Conservation (phyloP, 2,797 vertebrate species). For the Sandelia bainsii region DNA sequence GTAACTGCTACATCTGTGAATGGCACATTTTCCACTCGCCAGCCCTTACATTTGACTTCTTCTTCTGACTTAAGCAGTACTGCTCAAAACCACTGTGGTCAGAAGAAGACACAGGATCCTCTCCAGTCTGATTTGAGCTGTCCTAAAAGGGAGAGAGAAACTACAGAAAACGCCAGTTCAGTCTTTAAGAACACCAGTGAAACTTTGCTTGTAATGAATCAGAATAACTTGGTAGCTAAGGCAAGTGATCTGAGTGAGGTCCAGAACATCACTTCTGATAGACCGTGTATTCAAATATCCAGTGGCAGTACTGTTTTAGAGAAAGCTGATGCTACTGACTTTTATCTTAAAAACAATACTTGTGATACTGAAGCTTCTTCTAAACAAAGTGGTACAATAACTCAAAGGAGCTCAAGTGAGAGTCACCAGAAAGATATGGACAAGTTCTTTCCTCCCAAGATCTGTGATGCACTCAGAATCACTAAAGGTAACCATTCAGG, state of each 20-base stretch:
- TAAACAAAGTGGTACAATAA: conserved; percentile 11
- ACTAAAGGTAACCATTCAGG: conserved; percentile 3
- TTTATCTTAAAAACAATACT: background rate
- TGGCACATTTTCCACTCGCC: conserved; percentile 11
- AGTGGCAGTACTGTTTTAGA: background rate
- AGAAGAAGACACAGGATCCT: conserved; percentile 14
- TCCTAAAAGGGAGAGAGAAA: background rate
- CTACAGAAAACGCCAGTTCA: background rate
- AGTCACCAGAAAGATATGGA: background rate
- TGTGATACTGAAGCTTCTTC: conserved; percentile 2
- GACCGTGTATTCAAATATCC: background rate
- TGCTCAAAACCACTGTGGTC: background rate
- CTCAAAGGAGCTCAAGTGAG: background rate
- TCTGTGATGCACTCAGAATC: background rate
- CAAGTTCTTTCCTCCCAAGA: background rate
- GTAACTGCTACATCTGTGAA: background rate
- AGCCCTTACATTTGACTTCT: background rate
- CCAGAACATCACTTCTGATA: conserved; percentile 17
- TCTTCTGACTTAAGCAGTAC: conserved; percentile 1
- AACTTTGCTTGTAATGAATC: background rate
- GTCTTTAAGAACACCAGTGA: background rate
- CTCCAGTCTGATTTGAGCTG: background rate
- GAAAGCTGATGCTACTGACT: background rate
- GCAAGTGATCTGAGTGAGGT: background rate
- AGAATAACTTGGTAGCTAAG: background rate